Evolutionary conservation across 2,888 invertebrate genomes (phyloP).

Genomic region (Luperina nickerlii): DNA sequence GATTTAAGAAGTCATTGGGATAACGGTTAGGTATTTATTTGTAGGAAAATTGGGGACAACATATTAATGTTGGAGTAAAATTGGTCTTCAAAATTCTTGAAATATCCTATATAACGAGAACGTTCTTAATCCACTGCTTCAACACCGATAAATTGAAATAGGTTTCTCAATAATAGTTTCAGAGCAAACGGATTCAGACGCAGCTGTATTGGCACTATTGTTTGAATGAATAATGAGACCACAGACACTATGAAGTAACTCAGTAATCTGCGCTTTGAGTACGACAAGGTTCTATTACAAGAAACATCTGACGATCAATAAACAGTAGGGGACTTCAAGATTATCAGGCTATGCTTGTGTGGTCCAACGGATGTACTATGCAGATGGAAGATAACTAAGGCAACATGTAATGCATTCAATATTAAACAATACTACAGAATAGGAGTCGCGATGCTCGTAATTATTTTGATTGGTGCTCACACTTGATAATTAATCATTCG

Average conservation of each 20-base stretch:
- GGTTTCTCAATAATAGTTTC: conserved; percentile 49
- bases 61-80: background rate
- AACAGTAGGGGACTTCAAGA: conserved; percentile 44
- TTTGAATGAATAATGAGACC: conserved; percentile 49
- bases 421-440: conserved; percentile 67
- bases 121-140: conserved; percentile 35
- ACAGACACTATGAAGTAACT: conserved; percentile 38
- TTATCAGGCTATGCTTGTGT: conserved; percentile 48
- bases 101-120: conserved; percentile 15
- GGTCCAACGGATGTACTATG: conserved; percentile 54
- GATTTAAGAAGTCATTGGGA: background rate
- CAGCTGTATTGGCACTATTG: conserved; percentile 56
- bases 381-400: conserved; percentile 58
- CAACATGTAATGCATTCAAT: conserved; percentile 45
- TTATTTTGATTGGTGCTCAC: conserved; percentile 81
- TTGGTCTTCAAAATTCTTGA: conserved; percentile 3
- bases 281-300: conserved; percentile 26
- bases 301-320: conserved; percentile 37
- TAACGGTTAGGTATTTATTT: background rate
- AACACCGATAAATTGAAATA: conserved; percentile 46
- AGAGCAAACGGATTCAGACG: conserved; percentile 45
- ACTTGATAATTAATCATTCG: conserved; percentile 83
- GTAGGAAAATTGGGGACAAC: background rate
- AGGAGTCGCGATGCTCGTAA: conserved; percentile 72
- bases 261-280: conserved; percentile 30